phyloP scores from a whole-genome alignment of 1,140 invertebrate genomes.

The Trichogramma pretiosum region DNA sequence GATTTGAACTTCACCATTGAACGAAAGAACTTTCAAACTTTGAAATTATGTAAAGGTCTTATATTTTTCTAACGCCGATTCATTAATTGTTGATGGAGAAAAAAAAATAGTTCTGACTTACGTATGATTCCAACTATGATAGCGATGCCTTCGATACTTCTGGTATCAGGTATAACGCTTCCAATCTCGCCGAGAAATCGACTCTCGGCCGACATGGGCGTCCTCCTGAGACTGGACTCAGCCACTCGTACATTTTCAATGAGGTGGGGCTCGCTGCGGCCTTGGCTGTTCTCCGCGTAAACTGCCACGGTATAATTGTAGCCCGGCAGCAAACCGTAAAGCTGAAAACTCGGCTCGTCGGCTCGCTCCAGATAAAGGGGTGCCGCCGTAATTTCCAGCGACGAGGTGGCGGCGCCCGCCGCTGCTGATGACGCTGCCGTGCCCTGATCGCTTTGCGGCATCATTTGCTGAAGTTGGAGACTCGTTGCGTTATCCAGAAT shows the following conservation, averaged over 20 bases:
- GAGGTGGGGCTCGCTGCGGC: slow-evolving; percentile 55
- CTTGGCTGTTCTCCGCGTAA: slow-evolving; percentile 63
- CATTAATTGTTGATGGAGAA: too few species aligned
- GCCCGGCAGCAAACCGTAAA: slow-evolving; percentile 57
- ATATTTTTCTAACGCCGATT: too few species aligned
- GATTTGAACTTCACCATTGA: too few species aligned
- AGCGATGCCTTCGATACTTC: slow-evolving; percentile 29
- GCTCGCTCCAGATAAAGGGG: slow-evolving; percentile 53
- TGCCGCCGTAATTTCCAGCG: slow-evolving; percentile 39
- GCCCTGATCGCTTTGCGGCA: slow-evolving; percentile 54
- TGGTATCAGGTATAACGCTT: slow-evolving; percentile 28
- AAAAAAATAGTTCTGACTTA: too few species aligned
- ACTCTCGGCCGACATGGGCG: slow-evolving; percentile 25
- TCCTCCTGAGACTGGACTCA: slow-evolving; percentile 35
- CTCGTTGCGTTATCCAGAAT: slow-evolving; percentile 39
- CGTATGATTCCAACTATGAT: slow-evolving; percentile 33
- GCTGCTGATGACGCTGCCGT: slow-evolving; percentile 17
- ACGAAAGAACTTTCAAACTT: too few species aligned
- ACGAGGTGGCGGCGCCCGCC: slow-evolving; percentile 26
- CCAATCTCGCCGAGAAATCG: slow-evolving; percentile 34
- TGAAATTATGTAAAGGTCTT: too few species aligned
- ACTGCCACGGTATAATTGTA: slow-evolving; percentile 58
- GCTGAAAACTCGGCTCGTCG: slow-evolving; percentile 53
- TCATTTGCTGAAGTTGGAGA: slow-evolving; percentile 42
- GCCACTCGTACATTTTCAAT: slow-evolving; percentile 49